Conservation (phyloP, 64 coral and sea anemone genomes). For the Dendrophyllia cribrosa region DNA sequence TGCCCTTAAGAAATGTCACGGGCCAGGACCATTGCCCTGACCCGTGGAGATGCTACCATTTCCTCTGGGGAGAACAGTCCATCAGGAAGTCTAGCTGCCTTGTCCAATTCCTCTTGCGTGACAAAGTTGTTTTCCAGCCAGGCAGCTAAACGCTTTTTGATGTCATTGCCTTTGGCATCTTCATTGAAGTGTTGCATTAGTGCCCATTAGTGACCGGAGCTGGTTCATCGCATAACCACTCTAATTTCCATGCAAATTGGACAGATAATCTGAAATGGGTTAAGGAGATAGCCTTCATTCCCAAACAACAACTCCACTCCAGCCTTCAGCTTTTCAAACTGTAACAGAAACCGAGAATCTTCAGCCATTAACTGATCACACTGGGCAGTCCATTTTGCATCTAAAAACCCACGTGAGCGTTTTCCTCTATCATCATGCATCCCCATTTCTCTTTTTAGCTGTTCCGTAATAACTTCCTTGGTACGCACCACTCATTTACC, state of each 20-base stretch:
- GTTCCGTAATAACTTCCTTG: slow-evolving; percentile 55
- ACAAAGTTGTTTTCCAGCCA: slow-evolving; percentile 73
- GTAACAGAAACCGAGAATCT: slow-evolving; percentile 60
- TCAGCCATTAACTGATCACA: slow-evolving; percentile 55
- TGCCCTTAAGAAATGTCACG: slow-evolving; percentile 85
- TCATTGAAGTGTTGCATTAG: slow-evolving; percentile 44
- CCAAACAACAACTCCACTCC: slow-evolving; percentile 56
- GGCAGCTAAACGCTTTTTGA: slow-evolving; percentile 14
- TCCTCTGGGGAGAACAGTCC: slow-evolving; percentile 18
- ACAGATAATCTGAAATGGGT: slow-evolving; percentile 78
- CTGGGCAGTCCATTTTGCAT: slow-evolving; percentile 48
- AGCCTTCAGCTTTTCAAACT: slow-evolving; percentile 60
- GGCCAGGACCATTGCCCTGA: slow-evolving; percentile 76
- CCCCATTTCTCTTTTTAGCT: slow-evolving; percentile 76
- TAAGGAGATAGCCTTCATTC: slow-evolving; percentile 26
- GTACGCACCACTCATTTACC: slow-evolving; percentile 30
- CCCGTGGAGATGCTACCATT: slow-evolving; percentile 63
- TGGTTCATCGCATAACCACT: slow-evolving; percentile 36
- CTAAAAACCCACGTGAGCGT: slow-evolving; percentile 2
- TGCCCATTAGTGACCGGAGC: neutral
- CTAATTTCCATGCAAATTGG: slow-evolving; percentile 56
- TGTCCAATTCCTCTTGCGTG: slow-evolving; percentile 32
- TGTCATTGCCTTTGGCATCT: neutral
- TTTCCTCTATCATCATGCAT: slow-evolving; percentile 40
- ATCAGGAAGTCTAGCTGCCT: slow-evolving; percentile 49